Base-by-base conservation (phyloP, 2,797 vertebrate genomes). In the Echiichthys vipera region DNA sequence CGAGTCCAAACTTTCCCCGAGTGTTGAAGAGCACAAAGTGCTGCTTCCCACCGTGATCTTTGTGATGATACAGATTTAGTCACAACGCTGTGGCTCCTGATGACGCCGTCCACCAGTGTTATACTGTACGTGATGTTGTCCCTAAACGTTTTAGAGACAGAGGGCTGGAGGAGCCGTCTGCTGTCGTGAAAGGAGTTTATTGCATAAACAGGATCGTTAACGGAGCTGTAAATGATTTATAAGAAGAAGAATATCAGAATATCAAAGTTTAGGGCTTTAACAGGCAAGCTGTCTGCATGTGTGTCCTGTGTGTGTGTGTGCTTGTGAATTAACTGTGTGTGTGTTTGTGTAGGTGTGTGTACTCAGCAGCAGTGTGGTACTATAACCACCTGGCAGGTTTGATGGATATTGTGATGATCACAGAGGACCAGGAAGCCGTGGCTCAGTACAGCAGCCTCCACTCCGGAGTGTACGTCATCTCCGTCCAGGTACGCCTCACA, bases 311-410 rank as follows among this genome's bases (percentile, higher is more conserved):
- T 47, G 20, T 59, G 42, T 64, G 66, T 51, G n/a, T 53, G 1
- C 6, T 5, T 68, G 32, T 51, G 14, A 39, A 68, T 32, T 39
- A 49, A 27, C 9, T 71, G 4, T 50, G 6, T 47, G 20, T 59
- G 42, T 64, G 66, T 51, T 56, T 74, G 36, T 72, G 27, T 67
- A 99, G 97, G 95, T 97, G 95, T 84, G 96, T 99, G 84, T 99
- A 99, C 87, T 91, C 91, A 4, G 96, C 97, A 34, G 96, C 97
- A 0, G 97, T 96, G 22, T 99, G 98, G 98, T 99, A 99, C 86
- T 94, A 96, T 34, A 91, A 96, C 77, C 98, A 99, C 92, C 95
- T 97, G 81, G 92, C 91, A 53, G 94, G 96, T 24, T 83, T 91
- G 91, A 96, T 94, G 92, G 95, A 96, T 1, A 67, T 99, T 1